These are phyloP conservation scores for Tetramorium simillimum DNA, from an alignment of 1,140 invertebrate genomes.

Conservation along the genomic window DNA sequence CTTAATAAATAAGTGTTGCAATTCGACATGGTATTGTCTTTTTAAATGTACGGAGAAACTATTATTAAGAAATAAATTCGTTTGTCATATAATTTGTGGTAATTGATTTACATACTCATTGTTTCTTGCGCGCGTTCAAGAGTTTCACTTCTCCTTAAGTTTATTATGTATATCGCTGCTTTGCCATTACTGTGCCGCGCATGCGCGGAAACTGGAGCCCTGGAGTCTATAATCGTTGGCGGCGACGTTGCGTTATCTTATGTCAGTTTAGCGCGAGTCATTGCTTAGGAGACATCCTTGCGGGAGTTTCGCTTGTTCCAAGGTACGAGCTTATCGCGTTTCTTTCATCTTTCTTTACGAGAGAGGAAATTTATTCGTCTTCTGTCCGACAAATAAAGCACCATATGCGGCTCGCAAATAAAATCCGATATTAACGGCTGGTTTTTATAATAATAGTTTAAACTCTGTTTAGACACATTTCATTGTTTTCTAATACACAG, in stretches of 20 bases:
- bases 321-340: constrained; percentile 76
- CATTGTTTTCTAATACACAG: no score
- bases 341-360: no score
- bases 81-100: not conserved
- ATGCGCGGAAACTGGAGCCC: not conserved
- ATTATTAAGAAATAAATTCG: not conserved
- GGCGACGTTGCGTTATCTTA: constrained; percentile 34
- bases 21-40: not conserved
- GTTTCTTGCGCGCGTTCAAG: not conserved
- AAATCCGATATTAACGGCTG: no score
- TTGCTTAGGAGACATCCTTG: constrained; percentile 81
- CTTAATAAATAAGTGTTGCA: no score
- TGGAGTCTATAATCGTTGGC: not conserved
- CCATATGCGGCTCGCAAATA: no score
- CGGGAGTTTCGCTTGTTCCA: constrained; percentile 79
- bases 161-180: not conserved
- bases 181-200: not conserved
- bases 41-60: not conserved
- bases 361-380: no score
- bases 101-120: not conserved
- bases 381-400: no score
- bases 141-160: not conserved
- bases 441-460: no score
- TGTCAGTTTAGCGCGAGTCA: constrained; percentile 83
- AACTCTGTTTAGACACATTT: no score